Evolutionary conservation across 2,888 invertebrate genomes (phyloP).

Genomic region (Bruchidius siliquastri): DNA sequence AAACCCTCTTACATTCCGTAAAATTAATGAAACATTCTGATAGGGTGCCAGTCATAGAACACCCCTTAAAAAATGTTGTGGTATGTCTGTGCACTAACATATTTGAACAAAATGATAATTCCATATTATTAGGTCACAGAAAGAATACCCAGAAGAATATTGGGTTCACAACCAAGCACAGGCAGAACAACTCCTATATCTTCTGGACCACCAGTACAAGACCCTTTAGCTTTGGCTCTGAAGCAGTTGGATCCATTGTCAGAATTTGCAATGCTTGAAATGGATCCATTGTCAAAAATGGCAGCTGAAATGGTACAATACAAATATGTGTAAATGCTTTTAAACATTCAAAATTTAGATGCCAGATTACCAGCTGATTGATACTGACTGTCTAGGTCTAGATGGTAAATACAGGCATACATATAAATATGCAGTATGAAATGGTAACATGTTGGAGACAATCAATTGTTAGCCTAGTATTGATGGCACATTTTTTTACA

Average conservation of each 20-base stretch:
- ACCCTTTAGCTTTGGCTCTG: constrained; percentile 55
- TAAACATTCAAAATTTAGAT: too few species aligned
- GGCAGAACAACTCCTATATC: constrained; percentile 51
- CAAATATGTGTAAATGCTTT: too few species aligned
- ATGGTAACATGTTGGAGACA: too few species aligned
- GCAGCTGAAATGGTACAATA: constrained; percentile 50
- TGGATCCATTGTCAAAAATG: constrained; percentile 64
- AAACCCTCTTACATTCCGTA: constrained; percentile 23
- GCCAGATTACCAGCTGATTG: too few species aligned
- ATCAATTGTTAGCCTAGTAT: too few species aligned
- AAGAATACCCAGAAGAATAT: constrained; percentile 50
- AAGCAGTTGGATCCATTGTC: constrained; percentile 73
- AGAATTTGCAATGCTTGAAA: constrained; percentile 60
- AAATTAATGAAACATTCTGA: constrained; percentile 10
- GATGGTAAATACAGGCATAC: too few species aligned
- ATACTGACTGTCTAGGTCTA: too few species aligned
- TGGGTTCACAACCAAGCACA: constrained; percentile 49
- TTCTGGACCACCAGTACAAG: constrained; percentile 45
- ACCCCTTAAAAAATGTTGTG: constrained; percentile 55
- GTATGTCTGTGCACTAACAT: constrained; percentile 35
- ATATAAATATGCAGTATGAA: too few species aligned
- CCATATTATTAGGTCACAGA: constrained; percentile 50
- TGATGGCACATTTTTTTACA: too few species aligned
- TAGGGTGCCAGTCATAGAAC: constrained; percentile 43
- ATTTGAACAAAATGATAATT: constrained; percentile 9